Conservation (phyloP, 1,140 invertebrate species). For the Sycophila sp. region DNA sequence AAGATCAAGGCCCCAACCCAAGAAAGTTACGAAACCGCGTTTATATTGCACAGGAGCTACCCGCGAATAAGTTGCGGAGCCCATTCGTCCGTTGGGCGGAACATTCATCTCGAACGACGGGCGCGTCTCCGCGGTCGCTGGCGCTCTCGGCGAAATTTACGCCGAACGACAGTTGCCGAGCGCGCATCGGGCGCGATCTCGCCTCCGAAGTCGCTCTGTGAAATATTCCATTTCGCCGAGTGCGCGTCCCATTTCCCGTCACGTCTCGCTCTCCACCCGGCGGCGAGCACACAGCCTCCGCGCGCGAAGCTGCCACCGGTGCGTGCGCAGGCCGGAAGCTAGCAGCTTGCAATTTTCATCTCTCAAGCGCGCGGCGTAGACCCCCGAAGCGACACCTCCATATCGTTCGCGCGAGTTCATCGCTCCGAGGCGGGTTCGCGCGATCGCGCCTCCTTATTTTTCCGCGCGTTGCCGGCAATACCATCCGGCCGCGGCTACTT, state of each 20-base stretch:
- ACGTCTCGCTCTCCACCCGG: too few species aligned
- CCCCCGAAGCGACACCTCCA: not conserved
- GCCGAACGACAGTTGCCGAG: not conserved
- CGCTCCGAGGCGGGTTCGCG: constrained; percentile 12
- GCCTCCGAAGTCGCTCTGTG: not conserved
- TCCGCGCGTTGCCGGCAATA: not conserved
- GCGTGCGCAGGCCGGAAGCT: not conserved
- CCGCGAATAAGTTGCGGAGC: too few species aligned
- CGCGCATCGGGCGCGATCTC: not conserved
- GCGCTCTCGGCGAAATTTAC: not conserved
- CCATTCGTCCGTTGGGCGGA: too few species aligned
- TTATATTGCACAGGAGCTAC: too few species aligned
- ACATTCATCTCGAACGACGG: too few species aligned
- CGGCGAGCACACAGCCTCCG: too few species aligned
- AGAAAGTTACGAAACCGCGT: too few species aligned
- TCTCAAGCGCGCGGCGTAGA: not conserved
- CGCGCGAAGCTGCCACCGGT: too few species aligned
- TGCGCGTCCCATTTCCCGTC: constrained; percentile 13
- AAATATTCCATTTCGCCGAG: constrained; percentile 1
- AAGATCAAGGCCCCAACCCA: too few species aligned
- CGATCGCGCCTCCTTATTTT: constrained; percentile 13
- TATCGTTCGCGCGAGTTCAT: constrained; percentile 22
- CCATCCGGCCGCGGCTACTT: constrained; percentile 11
- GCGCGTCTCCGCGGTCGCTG: too few species aligned
- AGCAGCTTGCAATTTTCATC: constrained; percentile 20